phyloP scores from a whole-genome alignment of 2,797 vertebrate species.

The Rhinatrema bivittatum region DNA sequence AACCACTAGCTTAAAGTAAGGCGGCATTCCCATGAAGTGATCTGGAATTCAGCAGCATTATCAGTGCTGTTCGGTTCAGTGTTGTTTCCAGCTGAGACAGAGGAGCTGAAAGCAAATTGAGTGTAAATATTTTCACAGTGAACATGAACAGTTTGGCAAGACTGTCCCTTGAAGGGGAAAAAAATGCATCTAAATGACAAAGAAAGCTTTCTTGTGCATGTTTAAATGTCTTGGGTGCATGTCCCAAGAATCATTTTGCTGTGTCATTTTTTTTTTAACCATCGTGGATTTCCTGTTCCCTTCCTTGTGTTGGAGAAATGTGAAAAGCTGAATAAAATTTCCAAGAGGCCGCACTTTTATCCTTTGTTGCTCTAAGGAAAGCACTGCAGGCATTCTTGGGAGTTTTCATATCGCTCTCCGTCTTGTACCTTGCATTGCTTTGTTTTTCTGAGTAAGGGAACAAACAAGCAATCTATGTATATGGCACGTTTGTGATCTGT shows the following conservation, averaged over 20 bases:
- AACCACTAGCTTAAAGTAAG: too few species aligned
- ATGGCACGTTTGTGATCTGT: constrained; percentile 46
- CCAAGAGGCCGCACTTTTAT: constrained; percentile 12
- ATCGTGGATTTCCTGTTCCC: constrained; percentile 28
- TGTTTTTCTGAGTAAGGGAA: constrained; percentile 39
- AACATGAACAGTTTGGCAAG: too few species aligned
- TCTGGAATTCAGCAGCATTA: too few species aligned
- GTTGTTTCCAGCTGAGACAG: too few species aligned
- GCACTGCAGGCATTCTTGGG: constrained; percentile 6
- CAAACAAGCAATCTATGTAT: constrained; percentile 15
- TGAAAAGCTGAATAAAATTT: constrained; percentile 27
- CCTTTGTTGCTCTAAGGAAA: constrained; percentile 17
- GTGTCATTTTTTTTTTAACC: constrained; percentile 27
- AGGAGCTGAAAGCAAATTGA: too few species aligned
- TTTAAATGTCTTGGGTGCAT: constrained; percentile 35
- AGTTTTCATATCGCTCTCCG: constrained; percentile 35
- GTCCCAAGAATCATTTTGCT: constrained; percentile 21
- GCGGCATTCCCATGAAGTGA: too few species aligned
- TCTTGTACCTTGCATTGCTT: constrained; percentile 33
- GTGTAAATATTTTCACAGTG: too few species aligned
- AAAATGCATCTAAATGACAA: too few species aligned
- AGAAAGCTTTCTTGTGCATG: constrained; percentile 31
- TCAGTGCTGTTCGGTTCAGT: too few species aligned
- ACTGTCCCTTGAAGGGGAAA: too few species aligned
- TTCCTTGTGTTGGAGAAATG: constrained; percentile 25